A percentile compares a stretch with the other conserved stretches of the same genome.
Evolutionary conservation across 2,797 vertebrate genomes (phyloP).

Genomic region (Botia almorhae): DNA sequence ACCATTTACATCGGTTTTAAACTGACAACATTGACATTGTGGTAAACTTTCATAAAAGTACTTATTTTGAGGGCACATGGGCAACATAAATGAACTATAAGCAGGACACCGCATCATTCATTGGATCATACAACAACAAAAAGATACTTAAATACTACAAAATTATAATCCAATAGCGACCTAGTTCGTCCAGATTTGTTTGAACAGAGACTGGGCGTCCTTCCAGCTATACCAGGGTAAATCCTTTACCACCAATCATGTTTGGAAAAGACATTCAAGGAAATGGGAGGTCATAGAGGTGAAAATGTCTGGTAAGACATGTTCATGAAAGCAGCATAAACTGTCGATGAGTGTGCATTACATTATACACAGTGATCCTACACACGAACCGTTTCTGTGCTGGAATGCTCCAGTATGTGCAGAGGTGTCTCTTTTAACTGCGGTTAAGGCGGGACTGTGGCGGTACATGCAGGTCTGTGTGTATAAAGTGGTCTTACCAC

Average conservation of each 20-base stretch:
- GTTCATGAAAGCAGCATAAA: neutral
- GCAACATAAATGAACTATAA: neutral
- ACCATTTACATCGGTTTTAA: no score
- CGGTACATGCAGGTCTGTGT: conserved; percentile 16
- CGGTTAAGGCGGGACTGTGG: neutral
- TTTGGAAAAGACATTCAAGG: neutral
- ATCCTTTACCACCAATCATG: conserved; percentile 18
- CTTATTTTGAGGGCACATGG: neutral
- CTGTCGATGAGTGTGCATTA: neutral
- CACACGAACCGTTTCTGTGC: conserved; percentile 14
- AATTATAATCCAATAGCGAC: conserved; percentile 73
- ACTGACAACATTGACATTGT: no score
- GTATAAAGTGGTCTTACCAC: conserved; percentile 43
- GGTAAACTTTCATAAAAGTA: no score
- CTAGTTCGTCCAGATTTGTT: conserved; percentile 64
- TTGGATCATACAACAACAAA: conserved; percentile 21
- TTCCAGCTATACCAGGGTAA: conserved; percentile 12
- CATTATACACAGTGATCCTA: neutral
- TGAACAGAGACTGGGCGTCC: conserved; percentile 8
- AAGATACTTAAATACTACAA: conserved; percentile 61
- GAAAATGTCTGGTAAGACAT: neutral
- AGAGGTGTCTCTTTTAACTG: neutral
- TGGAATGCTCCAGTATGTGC: neutral
- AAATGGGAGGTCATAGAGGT: conserved; percentile 4
- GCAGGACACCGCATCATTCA: neutral